Percentiles rank a stretch among this genome's conserved stretches.
phyloP scores from a whole-genome alignment of 2,113 vertebrate genomes.

The Carettochelys insculpta region DNA sequence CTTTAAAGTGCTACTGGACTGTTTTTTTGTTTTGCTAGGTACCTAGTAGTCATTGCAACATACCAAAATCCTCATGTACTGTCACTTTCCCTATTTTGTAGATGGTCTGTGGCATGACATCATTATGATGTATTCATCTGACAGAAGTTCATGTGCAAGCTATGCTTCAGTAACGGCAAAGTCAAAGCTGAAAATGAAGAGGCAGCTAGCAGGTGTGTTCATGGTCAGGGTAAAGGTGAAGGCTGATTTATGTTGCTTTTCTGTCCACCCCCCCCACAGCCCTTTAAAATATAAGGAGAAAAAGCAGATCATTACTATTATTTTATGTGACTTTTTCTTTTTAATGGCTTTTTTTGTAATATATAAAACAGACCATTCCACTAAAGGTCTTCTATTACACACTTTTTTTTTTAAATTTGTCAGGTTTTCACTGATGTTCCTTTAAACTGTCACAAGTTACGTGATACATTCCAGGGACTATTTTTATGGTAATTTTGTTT shows the following conservation, averaged over 20 bases:
- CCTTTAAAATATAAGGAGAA: too few species aligned
- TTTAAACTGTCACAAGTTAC: background rate
- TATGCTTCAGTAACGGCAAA: background rate
- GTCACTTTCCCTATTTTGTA: background rate
- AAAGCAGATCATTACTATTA: too few species aligned
- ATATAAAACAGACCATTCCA: background rate
- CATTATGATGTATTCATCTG: background rate
- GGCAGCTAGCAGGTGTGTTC: too few species aligned
- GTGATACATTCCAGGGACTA: fast-evolving
- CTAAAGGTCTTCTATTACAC: background rate
- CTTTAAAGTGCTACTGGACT: too few species aligned
- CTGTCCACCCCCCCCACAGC: too few species aligned
- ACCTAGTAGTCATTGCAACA: background rate
- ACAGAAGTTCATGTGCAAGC: background rate
- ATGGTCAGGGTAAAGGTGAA: too few species aligned
- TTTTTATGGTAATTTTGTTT: background rate
- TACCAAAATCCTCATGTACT: background rate
- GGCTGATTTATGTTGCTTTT: too few species aligned
- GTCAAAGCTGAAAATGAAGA: too few species aligned
- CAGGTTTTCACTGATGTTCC: background rate
- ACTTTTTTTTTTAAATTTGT: background rate
- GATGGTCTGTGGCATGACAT: background rate
- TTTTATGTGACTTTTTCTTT: too few species aligned
- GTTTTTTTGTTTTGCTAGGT: too few species aligned
- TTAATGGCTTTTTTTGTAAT: too few species aligned